Evolutionary conservation across 64 coral and sea anemone species (phyloP), one percentile per base, ranked within the genome.

Genomic region (Dendrophyllia cribrosa): DNA sequence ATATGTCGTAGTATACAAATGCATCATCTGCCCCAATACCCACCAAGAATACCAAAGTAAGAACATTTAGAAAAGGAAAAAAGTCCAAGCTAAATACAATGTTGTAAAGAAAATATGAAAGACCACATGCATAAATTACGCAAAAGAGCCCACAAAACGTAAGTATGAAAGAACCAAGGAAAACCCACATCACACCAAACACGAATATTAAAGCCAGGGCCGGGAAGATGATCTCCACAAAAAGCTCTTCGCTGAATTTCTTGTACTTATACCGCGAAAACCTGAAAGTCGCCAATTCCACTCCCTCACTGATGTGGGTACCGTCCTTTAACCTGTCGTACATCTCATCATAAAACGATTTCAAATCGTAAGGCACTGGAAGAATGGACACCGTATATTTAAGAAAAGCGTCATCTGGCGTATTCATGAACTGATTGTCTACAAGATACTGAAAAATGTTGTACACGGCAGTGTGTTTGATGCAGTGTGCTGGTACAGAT

Each of bases 1-100:
- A 97, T 69, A 97, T 97, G 61, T 97, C 95, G 53, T 97, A 97
- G 75, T 97, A 97, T 9, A 97, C 92, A 88, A 97, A 97, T 3
- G 95, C 95, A 65, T 97, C 95, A 72, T 97, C 95, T 0, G 95
- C 95, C 24, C 95, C 95, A 51, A 97, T 97, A 15, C 95, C 95
- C 72, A 97, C 95, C 65, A 97, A 85, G 56, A 97, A 97, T 9
- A 97, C 83, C 49, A 97, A 70, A 9, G 92, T 88, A 1, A 89
- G 87, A 51, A 97, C 83, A 70, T 97, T 97, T 12, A 97, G 68
- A 83, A 97, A 97, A 20, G 95, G 95, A 24, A 96, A 96, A 86
- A 96, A 96, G 10, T 78, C 70, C 59, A 96, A 73, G 12, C 81
- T 50, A 55, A 96, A 94, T 55, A 96, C 95, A 24, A 87, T 74